A percentile compares a stretch with the other conserved stretches of the same genome.
Evolutionary conservation across 2,888 invertebrate genomes (phyloP).

Genomic region (Drosophila merina): DNA sequence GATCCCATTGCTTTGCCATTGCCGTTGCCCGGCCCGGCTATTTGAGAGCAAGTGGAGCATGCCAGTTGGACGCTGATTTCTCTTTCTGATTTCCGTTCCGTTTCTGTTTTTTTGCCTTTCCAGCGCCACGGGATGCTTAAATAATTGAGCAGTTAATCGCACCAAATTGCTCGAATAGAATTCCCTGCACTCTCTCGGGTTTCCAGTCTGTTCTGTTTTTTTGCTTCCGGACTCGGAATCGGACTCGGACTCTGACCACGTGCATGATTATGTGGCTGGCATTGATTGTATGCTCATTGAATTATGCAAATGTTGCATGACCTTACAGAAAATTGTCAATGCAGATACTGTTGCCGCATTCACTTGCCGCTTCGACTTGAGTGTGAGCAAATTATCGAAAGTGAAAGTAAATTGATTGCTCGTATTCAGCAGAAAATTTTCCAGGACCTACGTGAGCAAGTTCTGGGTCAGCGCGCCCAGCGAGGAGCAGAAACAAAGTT

Average conservation of each 20-base stretch:
- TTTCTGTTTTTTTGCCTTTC: conserved; percentile 15
- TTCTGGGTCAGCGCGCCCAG: conserved; percentile 22
- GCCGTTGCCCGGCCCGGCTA: conserved; percentile 36
- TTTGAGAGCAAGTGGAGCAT: conserved; percentile 50
- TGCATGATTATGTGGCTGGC: conserved; percentile 53
- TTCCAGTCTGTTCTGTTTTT: conserved; percentile 5
- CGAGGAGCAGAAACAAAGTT: conserved; percentile 1
- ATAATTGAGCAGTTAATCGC: conserved; percentile 79
- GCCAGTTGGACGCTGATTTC: conserved; percentile 48
- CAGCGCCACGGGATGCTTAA: conserved; percentile 60
- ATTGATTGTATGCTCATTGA: conserved; percentile 74
- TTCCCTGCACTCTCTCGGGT: conserved; percentile 25
- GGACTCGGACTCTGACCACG: conserved; percentile 21
- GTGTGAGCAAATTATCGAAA: conserved; percentile 54
- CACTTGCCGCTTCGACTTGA: conserved; percentile 1
- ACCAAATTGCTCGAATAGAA: conserved; percentile 74
- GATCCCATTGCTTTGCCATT: conserved; percentile 30
- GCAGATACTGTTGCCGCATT: conserved; percentile 51
- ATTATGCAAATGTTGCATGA: conserved; percentile 69
- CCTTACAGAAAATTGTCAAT: conserved; percentile 56
- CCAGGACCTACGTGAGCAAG: conserved; percentile 29
- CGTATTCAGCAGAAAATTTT: conserved; percentile 53
- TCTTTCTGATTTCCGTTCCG: conserved; percentile 17
- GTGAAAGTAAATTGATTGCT: conserved; percentile 69
- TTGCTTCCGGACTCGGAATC: neutral